These are phyloP conservation scores for Chascanopsetta lugubris DNA, from an alignment of 2,113 vertebrate species.

Conservation along the genomic window DNA sequence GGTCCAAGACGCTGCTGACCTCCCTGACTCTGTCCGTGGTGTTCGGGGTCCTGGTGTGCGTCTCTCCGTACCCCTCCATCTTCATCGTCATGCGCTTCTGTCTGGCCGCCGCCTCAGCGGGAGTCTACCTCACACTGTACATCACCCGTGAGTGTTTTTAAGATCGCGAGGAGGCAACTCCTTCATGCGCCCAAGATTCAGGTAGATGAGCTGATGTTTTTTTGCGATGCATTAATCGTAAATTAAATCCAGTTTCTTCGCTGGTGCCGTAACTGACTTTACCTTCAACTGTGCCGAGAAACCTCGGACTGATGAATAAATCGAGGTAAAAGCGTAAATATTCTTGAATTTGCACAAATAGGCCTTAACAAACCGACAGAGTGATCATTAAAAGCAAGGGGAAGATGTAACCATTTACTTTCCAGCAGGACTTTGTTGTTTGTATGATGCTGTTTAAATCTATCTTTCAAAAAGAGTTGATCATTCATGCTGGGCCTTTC, in stretches of 20 bases:
- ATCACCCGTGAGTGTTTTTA: constrained; percentile 84
- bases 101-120: constrained; percentile 84
- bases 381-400: no score
- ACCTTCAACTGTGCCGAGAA: not conserved
- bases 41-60: constrained; percentile 87
- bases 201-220: no score
- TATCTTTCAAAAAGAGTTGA: no score
- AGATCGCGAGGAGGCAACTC: not conserved
- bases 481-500: no score
- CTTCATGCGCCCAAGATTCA: no score
- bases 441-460: no score
- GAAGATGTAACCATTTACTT: no score
- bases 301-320: not conserved
- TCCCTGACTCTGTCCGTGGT: constrained; percentile 86
- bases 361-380: no score
- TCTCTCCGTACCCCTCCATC: constrained; percentile 84
- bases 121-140: constrained; percentile 87
- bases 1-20: constrained; percentile 83
- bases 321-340: not conserved
- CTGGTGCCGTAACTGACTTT: not conserved
- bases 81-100: constrained; percentile 89
- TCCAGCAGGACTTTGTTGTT: not conserved
- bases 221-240: no score
- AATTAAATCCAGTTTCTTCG: no score
- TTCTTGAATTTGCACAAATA: not conserved